Conservation (phyloP, 2,888 invertebrate species). For the Pristionchus fissidentatus region DNA sequence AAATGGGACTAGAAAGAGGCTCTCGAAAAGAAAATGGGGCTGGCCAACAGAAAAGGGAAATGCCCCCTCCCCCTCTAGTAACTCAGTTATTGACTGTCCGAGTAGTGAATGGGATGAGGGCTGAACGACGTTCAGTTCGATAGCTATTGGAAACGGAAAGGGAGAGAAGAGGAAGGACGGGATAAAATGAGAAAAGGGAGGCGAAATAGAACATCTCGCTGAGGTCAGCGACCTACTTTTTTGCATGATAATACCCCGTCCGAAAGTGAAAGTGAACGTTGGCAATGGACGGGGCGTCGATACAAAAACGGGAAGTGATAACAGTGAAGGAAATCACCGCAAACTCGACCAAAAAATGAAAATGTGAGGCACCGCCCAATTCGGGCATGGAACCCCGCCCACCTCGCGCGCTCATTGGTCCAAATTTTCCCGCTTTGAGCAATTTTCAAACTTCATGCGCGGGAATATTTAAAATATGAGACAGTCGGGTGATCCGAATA, state of each 20-base stretch:
- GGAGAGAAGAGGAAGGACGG: not conserved
- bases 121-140: slow-evolving; percentile 6
- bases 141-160: too few species aligned
- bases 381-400: slow-evolving; percentile 12
- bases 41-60: too few species aligned
- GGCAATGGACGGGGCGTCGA: not conserved
- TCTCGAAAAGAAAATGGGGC: not conserved
- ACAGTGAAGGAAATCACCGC: too few species aligned
- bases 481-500: not conserved
- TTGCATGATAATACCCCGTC: too few species aligned
- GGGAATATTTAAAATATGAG: not conserved
- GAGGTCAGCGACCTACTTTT: not conserved
- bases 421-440: not conserved
- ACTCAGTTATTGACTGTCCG: not conserved
- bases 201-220: not conserved
- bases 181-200: not conserved
- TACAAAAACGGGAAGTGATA: not conserved
- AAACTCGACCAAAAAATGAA: too few species aligned
- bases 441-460: not conserved
- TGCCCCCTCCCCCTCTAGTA: too few species aligned
- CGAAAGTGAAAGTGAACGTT: too few species aligned
- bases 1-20: not conserved
- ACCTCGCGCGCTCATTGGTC: not conserved
- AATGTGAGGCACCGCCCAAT: slow-evolving; percentile 12
- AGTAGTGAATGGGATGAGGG: too few species aligned